Base-by-base conservation (phyloP, 1,140 invertebrate species). In the Macrosteles quadrilineatus region DNA sequence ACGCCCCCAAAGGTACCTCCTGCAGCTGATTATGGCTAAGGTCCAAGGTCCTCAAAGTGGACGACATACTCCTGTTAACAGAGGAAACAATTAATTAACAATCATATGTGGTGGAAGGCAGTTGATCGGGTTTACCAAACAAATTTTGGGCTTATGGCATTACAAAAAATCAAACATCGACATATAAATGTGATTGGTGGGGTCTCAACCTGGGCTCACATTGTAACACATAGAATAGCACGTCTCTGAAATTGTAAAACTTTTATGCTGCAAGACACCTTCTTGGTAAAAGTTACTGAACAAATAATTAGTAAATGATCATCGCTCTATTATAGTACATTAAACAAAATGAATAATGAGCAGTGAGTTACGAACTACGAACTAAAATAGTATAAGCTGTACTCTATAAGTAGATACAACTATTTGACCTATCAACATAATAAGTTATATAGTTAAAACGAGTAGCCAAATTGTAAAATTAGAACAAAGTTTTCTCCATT, bases 21-120 rank as follows among this genome's bases (percentile, higher is more conserved):
- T 86, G 85, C 72, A 92, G 83, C 79, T 87, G 84, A 80, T 91
- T 91, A 81, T 88, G 89, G 74, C 89, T 88, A 59, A 91, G 82
- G 81, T 92, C 90, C 78, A 92, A 78, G 36, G 89, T 89, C 47
- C 85, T 85, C 32, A 91, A 80, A 63, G 84, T 84, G 73, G 82
- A 81, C 63, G 83, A 80, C 82, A 88, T 84, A 12, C 86, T 85
- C 75, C 87, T 88, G 82, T 70, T 84, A 21, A 72, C 40, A 70
- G 30, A 68, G 73, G 23, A 40, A 6, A 9, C 17, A 40, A 40
- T 40, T n/a, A n/a, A n/a, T n/a, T n/a, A n/a, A n/a, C n/a, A n/a
- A n/a, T n/a, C n/a, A 40, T 40, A 9, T 40, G 6, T 40, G 6
- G 6, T 17, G 17, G 6, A 40, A 9, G 6, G 6, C 17, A 40